Base-by-base conservation (phyloP, 2,113 vertebrate genomes). In the Synchiropus splendidus region DNA sequence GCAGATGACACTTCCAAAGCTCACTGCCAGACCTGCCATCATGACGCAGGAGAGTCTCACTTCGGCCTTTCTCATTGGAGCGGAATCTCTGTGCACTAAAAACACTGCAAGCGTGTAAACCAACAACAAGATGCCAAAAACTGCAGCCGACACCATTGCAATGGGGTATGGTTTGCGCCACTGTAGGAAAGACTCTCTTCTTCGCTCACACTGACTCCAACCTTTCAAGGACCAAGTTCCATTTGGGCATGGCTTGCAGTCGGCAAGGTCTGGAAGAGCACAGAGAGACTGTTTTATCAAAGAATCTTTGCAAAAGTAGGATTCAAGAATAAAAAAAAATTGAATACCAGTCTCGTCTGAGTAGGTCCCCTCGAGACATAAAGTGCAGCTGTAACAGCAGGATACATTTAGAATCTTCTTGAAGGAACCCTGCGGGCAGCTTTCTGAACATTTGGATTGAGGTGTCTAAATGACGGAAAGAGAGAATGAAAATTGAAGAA, bases 121-220 rank as follows among this genome's bases (percentile, higher is more conserved):
- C 48, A 84, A 48, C 2, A 80, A 34, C 10, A 77, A 5, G 17
- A 65, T 9, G 1, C 74, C 84, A 34, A 81, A 41, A 2, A 4
- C 51, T 10, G 70, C 45, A 6, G 73, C 60, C 4, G 42, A 31
- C 12, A 68, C 3, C 14, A 83, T 48, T 27, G 48, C 44, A 39
- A 84, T 72, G 34, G 79, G 57, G 43, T 79, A 46, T n/a, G 58
- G 13, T 2, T 58, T 50, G 0, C 10, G 42, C 80, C 80, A 84
- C 2, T 16, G 14, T 18, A 84, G 45, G 62, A 42, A 86, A 16
- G 44, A 51, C 13, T 70, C 35, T 1, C 1, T 1, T 40, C 51
- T 54, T 5, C 38, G 18, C 31, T 32, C 1, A 36, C 78, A 85
- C 1, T 12, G 1, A 11, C 9, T 34, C 40, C 33, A 51, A 4